Base-by-base conservation (phyloP, 2,797 vertebrate genomes). In the Rhodeus uyekii region DNA sequence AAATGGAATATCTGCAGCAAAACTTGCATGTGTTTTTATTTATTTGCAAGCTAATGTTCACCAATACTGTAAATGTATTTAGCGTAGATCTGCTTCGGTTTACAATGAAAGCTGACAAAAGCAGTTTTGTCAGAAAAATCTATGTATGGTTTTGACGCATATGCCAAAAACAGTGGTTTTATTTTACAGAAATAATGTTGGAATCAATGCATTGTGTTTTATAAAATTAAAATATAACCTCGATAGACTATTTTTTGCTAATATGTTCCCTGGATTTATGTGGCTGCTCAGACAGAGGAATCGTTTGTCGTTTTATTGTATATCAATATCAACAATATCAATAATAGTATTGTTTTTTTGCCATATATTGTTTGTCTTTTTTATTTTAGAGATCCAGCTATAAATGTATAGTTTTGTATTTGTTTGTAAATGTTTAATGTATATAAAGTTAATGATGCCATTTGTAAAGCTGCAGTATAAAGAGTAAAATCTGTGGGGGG, bases 391-490 rank as follows among this genome's bases (percentile, higher is more conserved):
- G 79, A 86, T 82, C 69, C 38, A 74, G 69, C 38, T 77, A 80
- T 81, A 82, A 44, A 86, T n/a, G 29, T 83, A 84, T 82, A 87
- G 87, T 76, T 84, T 84, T 86, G 81, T 86, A 86, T 87, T 84
- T 89, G 82, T 86, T 82, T 81, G 75, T 84, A 81, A 86, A 76
- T 85, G 78, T 84, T 81, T 69, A 60, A 50, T 88, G 86, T 89
- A 85, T 67, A 88, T 85, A 88, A 83, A 77, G 78, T 80, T 83
- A 81, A 84, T 39, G 58, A 87, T 83, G 81, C 81, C 48, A 58
- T 89, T 85, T 85, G 78, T 84, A 86, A 81, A 87, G 76, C 82
- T 64, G 80, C 68, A 75, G 38, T 69, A 87, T 27, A 50, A 78
- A 60, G 14, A 83, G 77, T 85, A 84, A 84, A 75, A 86, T 19